Conservation (phyloP, 2,797 vertebrate species). For the Denticeps clupeoides region DNA sequence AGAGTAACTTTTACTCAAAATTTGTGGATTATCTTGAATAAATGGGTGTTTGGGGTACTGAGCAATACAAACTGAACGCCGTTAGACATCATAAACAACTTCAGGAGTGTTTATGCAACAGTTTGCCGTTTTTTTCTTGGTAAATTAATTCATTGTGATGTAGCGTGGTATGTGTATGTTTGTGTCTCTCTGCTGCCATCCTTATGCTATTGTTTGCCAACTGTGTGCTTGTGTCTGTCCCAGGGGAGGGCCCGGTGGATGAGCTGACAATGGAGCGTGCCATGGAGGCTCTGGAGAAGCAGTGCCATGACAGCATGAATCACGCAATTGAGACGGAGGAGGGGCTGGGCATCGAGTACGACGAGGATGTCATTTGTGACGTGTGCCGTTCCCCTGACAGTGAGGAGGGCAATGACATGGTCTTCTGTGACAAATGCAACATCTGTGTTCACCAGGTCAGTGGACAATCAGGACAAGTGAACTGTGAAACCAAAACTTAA, state of each 20-base stretch:
- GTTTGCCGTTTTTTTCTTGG: too few species aligned
- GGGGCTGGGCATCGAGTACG: constrained; percentile 91
- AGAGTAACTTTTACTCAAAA: too few species aligned
- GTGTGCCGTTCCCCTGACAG: constrained; percentile 95
- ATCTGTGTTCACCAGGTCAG: constrained; percentile 96
- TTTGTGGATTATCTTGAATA: too few species aligned
- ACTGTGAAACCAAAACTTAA: too few species aligned
- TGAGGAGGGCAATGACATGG: constrained; percentile 98
- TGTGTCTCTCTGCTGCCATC: not conserved
- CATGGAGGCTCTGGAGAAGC: constrained; percentile 84
- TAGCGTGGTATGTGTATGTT: constrained; percentile 1
- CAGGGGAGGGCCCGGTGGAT: constrained; percentile 75
- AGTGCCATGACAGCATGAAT: constrained; percentile 93
- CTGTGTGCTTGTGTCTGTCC: constrained; percentile 4
- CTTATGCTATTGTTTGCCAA: too few species aligned
- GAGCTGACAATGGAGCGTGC: constrained; percentile 89
- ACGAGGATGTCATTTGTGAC: constrained; percentile 95
- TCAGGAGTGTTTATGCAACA: too few species aligned
- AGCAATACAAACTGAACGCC: too few species aligned
- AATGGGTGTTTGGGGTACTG: too few species aligned
- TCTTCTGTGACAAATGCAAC: constrained; percentile 98
- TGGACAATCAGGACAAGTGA: too few species aligned
- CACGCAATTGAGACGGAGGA: constrained; percentile 96
- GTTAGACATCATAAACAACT: too few species aligned
- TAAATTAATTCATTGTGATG: too few species aligned